These are phyloP conservation scores for Nephrotoma flavescens DNA, from an alignment of 2,888 invertebrate genomes.

Conservation along the genomic window DNA sequence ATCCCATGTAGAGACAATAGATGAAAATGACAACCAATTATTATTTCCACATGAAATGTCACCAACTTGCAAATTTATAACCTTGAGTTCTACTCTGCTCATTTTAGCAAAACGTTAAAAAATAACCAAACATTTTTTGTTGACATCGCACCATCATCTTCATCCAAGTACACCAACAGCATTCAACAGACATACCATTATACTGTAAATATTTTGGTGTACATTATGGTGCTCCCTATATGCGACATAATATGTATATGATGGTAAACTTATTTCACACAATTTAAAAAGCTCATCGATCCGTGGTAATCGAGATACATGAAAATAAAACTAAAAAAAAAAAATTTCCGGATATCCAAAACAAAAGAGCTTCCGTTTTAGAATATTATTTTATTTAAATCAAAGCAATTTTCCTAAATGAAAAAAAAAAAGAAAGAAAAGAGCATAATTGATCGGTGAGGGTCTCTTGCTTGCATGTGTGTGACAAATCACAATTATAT, in stretches of 20 bases:
- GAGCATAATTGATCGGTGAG: background rate
- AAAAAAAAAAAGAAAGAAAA: background rate
- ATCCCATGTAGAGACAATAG: background rate
- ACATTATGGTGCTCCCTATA: background rate
- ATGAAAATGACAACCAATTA: background rate
- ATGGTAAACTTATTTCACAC: slow-evolving; percentile 2
- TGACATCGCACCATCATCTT: background rate
- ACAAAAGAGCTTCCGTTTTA: slow-evolving; percentile 11
- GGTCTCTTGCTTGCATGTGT: background rate
- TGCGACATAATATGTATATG: background rate
- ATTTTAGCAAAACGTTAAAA: background rate
- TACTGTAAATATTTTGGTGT: background rate
- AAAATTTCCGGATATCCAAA: slow-evolving; percentile 10
- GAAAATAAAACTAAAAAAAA: slow-evolving; percentile 2
- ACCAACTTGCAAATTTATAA: background rate
- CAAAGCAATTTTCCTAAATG: background rate
- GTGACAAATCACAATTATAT: background rate
- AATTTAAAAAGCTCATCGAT: slow-evolving; percentile 2
- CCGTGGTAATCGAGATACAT: background rate
- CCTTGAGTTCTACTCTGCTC: background rate
- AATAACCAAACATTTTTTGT: background rate
- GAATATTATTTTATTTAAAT: background rate
- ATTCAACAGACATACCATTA: background rate
- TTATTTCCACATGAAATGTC: background rate
- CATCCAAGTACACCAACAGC: background rate